A percentile compares a stretch with the other conserved stretches of the same genome.
Conservation (phyloP, 2,113 vertebrate genomes). For the Chitala chitala region DNA sequence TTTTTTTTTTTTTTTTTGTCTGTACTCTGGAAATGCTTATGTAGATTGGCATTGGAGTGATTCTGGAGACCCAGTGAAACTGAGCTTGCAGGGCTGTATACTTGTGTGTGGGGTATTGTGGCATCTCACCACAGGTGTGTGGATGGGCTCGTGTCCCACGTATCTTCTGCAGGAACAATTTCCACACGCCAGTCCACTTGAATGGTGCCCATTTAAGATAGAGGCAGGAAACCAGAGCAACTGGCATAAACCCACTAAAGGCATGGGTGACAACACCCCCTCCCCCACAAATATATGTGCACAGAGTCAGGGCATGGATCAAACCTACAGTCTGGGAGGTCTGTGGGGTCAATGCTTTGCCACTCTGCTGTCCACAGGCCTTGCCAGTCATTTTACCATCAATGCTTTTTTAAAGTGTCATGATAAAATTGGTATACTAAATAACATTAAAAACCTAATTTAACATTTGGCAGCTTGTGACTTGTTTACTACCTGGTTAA, state of each 20-base stretch:
- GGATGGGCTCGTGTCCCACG: no score
- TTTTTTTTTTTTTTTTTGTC: no score
- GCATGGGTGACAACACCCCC: background rate
- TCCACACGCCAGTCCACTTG: background rate
- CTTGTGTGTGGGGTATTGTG: no score
- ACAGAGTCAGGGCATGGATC: background rate
- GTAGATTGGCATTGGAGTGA: no score
- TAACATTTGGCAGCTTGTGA: background rate
- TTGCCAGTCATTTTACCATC: background rate
- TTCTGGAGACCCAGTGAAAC: no score
- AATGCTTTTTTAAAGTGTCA: background rate
- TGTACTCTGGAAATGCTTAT: no score
- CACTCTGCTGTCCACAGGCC: no score
- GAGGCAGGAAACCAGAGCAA: background rate
- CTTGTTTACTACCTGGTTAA: constrained; percentile 8
- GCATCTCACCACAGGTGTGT: no score
- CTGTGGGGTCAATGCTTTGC: background rate
- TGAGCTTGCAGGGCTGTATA: no score
- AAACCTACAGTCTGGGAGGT: background rate
- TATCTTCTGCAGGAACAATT: background rate
- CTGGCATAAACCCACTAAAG: background rate
- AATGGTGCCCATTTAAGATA: background rate
- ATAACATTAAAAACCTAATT: background rate
- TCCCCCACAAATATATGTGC: background rate
- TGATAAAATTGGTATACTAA: background rate